Evolutionary conservation across 2,888 invertebrate genomes (phyloP).

Genomic region (Frankliniella intonsa): DNA sequence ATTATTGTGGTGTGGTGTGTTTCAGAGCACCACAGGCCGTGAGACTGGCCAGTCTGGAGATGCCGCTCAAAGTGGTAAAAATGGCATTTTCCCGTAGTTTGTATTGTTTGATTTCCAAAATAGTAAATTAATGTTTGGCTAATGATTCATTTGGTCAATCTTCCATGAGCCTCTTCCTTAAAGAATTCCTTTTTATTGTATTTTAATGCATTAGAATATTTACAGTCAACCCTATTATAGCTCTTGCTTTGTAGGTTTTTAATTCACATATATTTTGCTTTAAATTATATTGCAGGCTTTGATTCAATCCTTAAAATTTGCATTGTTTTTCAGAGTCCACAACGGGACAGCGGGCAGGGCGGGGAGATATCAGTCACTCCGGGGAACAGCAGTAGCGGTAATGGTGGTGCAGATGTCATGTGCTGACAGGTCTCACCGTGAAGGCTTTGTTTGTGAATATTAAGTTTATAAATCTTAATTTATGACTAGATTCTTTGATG

Average conservation of each 20-base stretch:
- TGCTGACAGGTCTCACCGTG: neutral
- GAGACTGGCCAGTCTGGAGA: conserved; percentile 9
- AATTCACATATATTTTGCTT: neutral
- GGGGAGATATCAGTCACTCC: conserved; percentile 56
- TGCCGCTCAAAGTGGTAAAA: conserved; percentile 20
- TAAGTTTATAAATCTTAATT: neutral
- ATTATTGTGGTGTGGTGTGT: neutral
- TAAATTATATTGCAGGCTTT: neutral
- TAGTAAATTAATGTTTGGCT: too few species aligned
- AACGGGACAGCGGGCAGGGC: conserved; percentile 54
- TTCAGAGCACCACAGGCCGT: conserved; percentile 11
- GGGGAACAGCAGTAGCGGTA: conserved; percentile 49
- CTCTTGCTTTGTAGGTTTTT: neutral
- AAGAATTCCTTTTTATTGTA: too few species aligned
- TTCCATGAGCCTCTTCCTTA: too few species aligned
- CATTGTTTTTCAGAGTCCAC: conserved; percentile 51
- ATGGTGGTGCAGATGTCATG: neutral
- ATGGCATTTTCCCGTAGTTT: conserved; percentile 32
- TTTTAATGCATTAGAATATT: too few species aligned
- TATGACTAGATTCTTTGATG: neutral
- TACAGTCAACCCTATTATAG: too few species aligned
- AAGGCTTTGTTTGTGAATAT: neutral
- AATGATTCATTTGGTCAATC: too few species aligned
- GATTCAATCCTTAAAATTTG: neutral
- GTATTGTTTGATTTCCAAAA: neutral